A percentile compares a stretch with the other conserved stretches of the same genome.
These are phyloP conservation scores for Epistrophe eligans DNA, from an alignment of 2,888 invertebrate species.

Conservation along the genomic window DNA sequence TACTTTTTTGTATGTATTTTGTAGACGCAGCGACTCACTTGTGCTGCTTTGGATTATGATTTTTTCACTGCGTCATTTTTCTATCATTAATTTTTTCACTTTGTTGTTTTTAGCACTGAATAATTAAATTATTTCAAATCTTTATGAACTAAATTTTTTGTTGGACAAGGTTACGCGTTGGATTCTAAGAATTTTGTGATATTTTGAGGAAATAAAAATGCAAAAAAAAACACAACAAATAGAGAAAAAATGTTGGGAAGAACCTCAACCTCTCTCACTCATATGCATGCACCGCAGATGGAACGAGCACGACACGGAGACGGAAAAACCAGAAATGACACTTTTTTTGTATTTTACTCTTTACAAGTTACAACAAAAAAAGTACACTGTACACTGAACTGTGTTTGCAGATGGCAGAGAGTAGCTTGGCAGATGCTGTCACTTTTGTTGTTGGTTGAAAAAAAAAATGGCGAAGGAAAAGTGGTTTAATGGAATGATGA, in stretches of 20 bases:
- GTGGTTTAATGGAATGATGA: background rate
- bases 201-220: conserved; percentile 7
- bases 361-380: conserved; percentile 55
- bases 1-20: conserved; percentile 23
- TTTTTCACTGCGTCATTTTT: conserved; percentile 65
- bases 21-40: conserved; percentile 26
- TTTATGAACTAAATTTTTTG: background rate
- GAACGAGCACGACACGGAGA: conserved; percentile 18
- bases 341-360: background rate
- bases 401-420: conserved; percentile 56
- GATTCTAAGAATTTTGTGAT: conserved; percentile 28
- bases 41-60: background rate
- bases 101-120: conserved; percentile 2
- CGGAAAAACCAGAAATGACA: conserved; percentile 43
- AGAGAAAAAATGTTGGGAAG: conserved; percentile 51
- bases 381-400: conserved; percentile 56
- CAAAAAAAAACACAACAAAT: conserved; percentile 63
- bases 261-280: conserved; percentile 59
- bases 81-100: background rate
- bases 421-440: conserved; percentile 69
- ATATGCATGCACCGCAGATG: conserved; percentile 30
- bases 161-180: conserved; percentile 25
- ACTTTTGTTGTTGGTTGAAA: conserved; percentile 46
- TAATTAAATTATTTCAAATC: background rate
- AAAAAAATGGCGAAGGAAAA: conserved; percentile 10